Percentiles rank a stretch among this genome's conserved stretches.
phyloP scores from a whole-genome alignment of 2,888 invertebrate species.

The Heliconius charithonia region DNA sequence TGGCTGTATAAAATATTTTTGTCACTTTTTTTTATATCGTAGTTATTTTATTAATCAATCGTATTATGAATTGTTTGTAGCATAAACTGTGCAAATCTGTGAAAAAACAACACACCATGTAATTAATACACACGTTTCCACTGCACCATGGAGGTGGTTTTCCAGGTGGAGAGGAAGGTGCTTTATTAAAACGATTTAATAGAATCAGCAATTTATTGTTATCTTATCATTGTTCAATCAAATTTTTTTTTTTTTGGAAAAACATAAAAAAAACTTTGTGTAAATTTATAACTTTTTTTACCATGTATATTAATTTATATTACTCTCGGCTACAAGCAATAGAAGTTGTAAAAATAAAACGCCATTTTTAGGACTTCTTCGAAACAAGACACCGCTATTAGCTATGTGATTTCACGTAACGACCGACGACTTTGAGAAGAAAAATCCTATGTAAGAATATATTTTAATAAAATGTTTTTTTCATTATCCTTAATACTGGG shows the following conservation, averaged over 20 bases:
- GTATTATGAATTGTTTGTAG: too few species aligned
- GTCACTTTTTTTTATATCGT: neutral
- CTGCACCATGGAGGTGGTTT: neutral
- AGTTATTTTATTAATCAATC: too few species aligned
- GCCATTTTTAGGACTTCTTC: neutral
- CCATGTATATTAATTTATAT: neutral
- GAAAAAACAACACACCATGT: neutral
- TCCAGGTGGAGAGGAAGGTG: too few species aligned
- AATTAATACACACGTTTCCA: neutral
- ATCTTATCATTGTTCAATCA: too few species aligned
- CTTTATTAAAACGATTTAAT: too few species aligned
- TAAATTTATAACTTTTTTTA: neutral
- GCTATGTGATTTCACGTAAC: conserved; percentile 29
- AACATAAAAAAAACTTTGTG: neutral
- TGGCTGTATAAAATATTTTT: neutral
- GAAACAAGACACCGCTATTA: conserved; percentile 28
- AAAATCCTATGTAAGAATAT: conserved; percentile 31
- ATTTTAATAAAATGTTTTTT: conserved; percentile 38
- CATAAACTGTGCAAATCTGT: neutral
- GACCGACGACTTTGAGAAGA: conserved; percentile 19
- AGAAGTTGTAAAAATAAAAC: neutral
- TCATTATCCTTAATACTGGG: conserved; percentile 39
- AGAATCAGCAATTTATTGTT: too few species aligned
- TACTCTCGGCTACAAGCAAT: neutral
- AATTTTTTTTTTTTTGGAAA: neutral